Percentiles rank a stretch among this genome's conserved stretches.
phyloP scores from a whole-genome alignment of 2,797 vertebrate species.

The Adrianichthys oophorus region DNA sequence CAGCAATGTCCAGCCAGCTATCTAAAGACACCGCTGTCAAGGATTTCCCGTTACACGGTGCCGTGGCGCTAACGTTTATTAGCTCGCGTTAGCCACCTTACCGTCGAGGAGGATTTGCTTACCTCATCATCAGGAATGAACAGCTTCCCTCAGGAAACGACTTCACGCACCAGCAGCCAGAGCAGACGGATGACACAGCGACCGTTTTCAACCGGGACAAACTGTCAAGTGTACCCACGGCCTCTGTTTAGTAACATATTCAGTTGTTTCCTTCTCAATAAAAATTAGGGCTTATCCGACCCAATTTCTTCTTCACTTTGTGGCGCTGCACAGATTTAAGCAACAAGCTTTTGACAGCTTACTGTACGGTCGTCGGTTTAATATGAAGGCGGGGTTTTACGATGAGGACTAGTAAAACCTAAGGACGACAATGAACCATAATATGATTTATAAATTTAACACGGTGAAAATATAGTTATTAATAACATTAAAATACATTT shows the following conservation, averaged over 20 bases:
- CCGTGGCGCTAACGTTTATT: slow-evolving; percentile 16
- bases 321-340: slow-evolving; percentile 73
- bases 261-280: slow-evolving; percentile 5
- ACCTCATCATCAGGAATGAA: slow-evolving; percentile 72
- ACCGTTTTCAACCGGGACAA: slow-evolving; percentile 50
- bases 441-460: rapidly evolving
- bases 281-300: slow-evolving; percentile 16
- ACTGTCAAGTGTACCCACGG: slow-evolving; percentile 39
- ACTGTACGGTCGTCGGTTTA: slow-evolving; percentile 59
- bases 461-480: rapidly evolving
- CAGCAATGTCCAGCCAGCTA: slow-evolving; percentile 11
- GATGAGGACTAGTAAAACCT: neutral
- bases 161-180: slow-evolving; percentile 57
- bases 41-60: neutral
- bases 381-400: slow-evolving; percentile 38
- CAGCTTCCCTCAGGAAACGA: slow-evolving; percentile 56
- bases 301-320: slow-evolving; percentile 65
- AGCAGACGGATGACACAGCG: slow-evolving; percentile 40
- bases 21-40: slow-evolving; percentile 12
- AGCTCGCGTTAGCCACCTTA: slow-evolving; percentile 51
- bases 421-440: neutral
- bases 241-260: neutral
- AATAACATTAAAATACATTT: rapidly evolving
- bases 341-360: slow-evolving; percentile 86
- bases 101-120: slow-evolving; percentile 63